Conservation (phyloP, 2,888 invertebrate genomes). For the Rhorus exstirpatorius region DNA sequence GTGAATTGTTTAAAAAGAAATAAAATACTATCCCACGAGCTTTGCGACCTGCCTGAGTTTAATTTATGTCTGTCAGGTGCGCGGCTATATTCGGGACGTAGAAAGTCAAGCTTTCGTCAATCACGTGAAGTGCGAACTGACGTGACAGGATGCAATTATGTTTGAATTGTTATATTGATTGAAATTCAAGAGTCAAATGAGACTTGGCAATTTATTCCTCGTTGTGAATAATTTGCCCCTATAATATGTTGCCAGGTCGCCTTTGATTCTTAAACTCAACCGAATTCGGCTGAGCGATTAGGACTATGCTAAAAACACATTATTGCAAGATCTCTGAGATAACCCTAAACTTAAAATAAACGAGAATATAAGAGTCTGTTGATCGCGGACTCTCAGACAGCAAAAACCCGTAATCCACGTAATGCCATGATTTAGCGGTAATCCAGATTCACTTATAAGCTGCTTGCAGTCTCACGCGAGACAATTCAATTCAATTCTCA, state of each 20-base stretch:
- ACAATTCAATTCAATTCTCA: slow-evolving; percentile 12
- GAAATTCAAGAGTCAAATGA: slow-evolving; percentile 13
- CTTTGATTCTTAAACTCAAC: not conserved
- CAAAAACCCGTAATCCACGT: not conserved
- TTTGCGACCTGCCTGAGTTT: not conserved
- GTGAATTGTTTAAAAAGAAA: not conserved
- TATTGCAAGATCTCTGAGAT: not conserved
- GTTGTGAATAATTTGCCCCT: not conserved
- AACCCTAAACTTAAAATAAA: too few species aligned
- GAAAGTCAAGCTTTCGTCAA: slow-evolving; percentile 8
- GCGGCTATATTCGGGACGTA: not conserved
- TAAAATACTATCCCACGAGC: not conserved
- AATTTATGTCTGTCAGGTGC: slow-evolving; percentile 23
- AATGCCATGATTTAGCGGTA: not conserved
- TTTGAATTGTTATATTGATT: slow-evolving; percentile 23
- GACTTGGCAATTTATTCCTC: not conserved
- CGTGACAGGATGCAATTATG: slow-evolving; percentile 27
- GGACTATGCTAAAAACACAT: not conserved
- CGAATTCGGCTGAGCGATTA: not conserved
- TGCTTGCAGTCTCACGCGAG: not conserved
- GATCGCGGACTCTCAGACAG: not conserved
- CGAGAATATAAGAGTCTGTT: not conserved
- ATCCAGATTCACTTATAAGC: not conserved
- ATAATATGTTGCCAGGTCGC: not conserved
- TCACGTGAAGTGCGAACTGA: not conserved